Conservation (phyloP, 2,888 invertebrate species). For the Portevinia maculata region DNA sequence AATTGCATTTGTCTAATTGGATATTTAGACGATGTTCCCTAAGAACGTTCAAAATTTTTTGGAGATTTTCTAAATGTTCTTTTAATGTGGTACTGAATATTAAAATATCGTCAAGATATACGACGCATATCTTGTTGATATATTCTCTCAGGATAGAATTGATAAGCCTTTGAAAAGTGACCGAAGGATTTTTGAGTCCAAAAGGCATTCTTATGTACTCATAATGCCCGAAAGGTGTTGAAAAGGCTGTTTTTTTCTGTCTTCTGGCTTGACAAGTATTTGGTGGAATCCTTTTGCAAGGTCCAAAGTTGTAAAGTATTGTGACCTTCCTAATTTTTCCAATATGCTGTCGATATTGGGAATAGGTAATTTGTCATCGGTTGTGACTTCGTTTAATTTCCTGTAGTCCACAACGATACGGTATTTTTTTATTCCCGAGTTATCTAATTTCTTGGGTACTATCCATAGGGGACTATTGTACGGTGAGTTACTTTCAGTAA, state of each 20-base stretch:
- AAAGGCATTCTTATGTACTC: no score
- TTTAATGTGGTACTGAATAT: constrained; percentile 21
- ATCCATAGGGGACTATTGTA: neutral
- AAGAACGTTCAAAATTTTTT: constrained; percentile 10
- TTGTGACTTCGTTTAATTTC: no score
- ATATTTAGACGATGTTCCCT: constrained; percentile 12
- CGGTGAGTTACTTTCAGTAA: neutral
- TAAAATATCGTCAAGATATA: constrained; percentile 24
- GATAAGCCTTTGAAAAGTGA: constrained; percentile 28
- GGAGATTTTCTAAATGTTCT: constrained; percentile 12
- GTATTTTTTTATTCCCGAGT: constrained; percentile 20
- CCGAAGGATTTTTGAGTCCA: constrained; percentile 14
- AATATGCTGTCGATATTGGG: constrained; percentile 34
- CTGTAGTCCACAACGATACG: no score
- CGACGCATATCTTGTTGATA: constrained; percentile 17
- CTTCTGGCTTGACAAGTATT: no score
- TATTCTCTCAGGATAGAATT: constrained; percentile 16
- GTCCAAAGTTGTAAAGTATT: no score
- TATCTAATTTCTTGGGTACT: neutral
- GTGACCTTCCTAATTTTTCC: no score
- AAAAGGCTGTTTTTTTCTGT: no score
- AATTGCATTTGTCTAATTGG: constrained; percentile 30
- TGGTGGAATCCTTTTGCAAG: no score
- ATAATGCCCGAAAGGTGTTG: no score
- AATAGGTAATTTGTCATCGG: constrained; percentile 17